Conservation (phyloP, 2,888 invertebrate genomes). For the Neocrepidodera transversa region DNA sequence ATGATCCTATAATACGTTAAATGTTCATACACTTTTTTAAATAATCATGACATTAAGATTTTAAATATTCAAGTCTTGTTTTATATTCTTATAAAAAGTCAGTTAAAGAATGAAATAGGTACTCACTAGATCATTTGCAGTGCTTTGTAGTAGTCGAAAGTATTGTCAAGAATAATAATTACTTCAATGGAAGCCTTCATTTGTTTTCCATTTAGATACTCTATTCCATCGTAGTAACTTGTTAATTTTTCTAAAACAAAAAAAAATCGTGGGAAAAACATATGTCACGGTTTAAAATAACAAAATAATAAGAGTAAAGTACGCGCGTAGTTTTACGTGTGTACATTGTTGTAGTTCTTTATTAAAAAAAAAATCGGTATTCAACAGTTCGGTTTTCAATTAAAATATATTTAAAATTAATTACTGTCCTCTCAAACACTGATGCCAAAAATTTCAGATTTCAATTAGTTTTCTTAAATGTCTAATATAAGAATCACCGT, state of each 20-base stretch:
- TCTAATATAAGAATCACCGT: no score
- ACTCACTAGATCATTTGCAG: conserved; percentile 66
- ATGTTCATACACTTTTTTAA: conserved; percentile 6
- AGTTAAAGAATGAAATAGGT: conserved; percentile 7
- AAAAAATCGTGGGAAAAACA: background rate
- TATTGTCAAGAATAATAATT: conserved; percentile 66
- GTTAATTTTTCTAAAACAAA: conserved; percentile 38
- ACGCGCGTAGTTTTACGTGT: no score
- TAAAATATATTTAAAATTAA: no score
- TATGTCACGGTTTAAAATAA: background rate
- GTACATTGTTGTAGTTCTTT: no score
- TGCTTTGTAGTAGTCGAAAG: conserved; percentile 65
- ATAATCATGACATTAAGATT: background rate
- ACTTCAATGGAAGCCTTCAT: conserved; percentile 63
- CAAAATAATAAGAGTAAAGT: no score
- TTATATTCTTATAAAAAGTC: conserved; percentile 1
- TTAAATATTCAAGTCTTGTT: conserved; percentile 6
- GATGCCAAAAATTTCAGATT: no score
- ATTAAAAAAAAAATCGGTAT: no score
- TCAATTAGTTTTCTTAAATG: no score
- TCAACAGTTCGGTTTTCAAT: no score
- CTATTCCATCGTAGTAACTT: conserved; percentile 44
- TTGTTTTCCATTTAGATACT: conserved; percentile 40
- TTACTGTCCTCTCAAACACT: no score
- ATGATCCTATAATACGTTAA: no score